These are phyloP conservation scores for Festucalex cinctus DNA, from an alignment of 2,113 vertebrate genomes.

Conservation along the genomic window DNA sequence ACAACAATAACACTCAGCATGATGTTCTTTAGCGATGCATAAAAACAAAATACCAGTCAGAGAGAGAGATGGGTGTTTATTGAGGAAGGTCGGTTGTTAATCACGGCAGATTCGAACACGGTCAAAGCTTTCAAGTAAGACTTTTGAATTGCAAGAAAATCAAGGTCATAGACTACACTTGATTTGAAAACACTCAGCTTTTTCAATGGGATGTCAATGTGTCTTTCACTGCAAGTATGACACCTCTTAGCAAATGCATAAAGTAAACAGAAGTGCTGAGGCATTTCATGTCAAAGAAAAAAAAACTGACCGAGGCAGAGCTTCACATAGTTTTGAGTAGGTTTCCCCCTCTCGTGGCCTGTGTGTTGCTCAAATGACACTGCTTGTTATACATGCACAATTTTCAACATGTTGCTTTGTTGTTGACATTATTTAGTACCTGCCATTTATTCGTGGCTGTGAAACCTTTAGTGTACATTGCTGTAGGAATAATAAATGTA, in stretches of 20 bases:
- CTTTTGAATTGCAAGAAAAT: constrained; percentile 20
- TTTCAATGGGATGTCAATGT: constrained; percentile 10
- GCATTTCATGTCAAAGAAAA: background rate
- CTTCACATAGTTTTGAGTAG: too few species aligned
- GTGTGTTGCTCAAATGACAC: too few species aligned
- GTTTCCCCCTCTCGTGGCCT: too few species aligned
- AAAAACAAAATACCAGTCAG: background rate
- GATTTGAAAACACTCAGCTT: constrained; percentile 16
- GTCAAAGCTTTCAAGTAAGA: background rate
- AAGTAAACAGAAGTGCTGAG: background rate
- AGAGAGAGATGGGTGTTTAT: constrained; percentile 7
- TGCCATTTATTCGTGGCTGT: too few species aligned
- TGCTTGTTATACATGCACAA: too few species aligned
- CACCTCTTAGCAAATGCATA: background rate
- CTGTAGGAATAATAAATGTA: too few species aligned
- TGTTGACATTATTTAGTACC: too few species aligned
- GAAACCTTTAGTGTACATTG: too few species aligned
- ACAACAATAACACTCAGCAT: background rate
- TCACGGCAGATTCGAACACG: background rate
- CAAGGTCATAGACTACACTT: constrained; percentile 15
- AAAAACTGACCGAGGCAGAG: constrained; percentile 67
- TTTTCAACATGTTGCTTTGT: too few species aligned
- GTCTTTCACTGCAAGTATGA: constrained; percentile 1
- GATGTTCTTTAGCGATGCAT: background rate
- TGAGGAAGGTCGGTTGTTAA: constrained; percentile 20